Conservation (phyloP, 2,797 vertebrate genomes). For the Sebastes minor region DNA sequence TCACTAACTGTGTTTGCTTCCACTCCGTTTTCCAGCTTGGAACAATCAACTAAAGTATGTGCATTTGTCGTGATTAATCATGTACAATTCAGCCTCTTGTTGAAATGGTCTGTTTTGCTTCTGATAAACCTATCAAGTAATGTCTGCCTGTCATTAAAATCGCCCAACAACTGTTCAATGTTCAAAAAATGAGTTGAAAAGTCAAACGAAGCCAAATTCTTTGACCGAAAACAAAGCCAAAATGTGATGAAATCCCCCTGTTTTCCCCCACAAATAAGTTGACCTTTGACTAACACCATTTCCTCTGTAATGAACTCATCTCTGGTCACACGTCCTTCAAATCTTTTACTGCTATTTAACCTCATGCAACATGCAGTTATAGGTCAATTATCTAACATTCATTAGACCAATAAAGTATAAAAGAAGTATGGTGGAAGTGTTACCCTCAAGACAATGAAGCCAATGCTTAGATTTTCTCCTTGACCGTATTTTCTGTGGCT, state of each 20-base stretch:
- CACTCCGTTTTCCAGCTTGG: constrained; percentile 11
- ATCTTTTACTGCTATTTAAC: background rate
- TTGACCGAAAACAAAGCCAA: constrained; percentile 16
- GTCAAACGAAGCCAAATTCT: constrained; percentile 36
- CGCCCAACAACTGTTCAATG: background rate
- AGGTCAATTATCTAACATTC: background rate
- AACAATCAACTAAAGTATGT: constrained; percentile 42
- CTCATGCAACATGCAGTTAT: background rate
- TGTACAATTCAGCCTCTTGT: constrained; percentile 23
- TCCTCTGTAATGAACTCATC: constrained; percentile 6
- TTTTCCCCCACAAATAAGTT: constrained; percentile 11
- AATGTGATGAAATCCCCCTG: background rate
- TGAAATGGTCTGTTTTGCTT: constrained; percentile 43
- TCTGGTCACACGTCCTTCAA: background rate
- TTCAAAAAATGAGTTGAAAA: constrained; percentile 37
- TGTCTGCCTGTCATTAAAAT: constrained; percentile 30
- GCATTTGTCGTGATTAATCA: constrained; percentile 10
- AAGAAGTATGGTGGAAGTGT: background rate
- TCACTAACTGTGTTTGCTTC: background rate
- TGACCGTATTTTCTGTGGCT: constrained; percentile 83
- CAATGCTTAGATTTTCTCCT: constrained; percentile 89
- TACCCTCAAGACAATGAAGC: constrained; percentile 91
- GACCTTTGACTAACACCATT: background rate
- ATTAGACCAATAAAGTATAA: background rate
- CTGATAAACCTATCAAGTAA: constrained; percentile 44